Evolutionary conservation across 2,797 vertebrate species (phyloP).

Genomic region (Nannoperca australis): DNA sequence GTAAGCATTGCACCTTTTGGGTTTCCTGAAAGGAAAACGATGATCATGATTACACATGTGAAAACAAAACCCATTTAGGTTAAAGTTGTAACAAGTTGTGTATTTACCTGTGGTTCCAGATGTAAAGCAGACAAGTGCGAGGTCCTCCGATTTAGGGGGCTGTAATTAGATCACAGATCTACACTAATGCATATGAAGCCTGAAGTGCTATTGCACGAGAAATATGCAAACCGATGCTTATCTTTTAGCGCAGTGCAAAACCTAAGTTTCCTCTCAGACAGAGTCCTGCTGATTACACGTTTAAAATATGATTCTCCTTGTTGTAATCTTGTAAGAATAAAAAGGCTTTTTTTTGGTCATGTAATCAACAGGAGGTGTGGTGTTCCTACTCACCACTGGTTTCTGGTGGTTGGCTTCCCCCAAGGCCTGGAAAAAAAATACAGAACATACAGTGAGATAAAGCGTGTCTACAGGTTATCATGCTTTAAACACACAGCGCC

Average conservation of each 20-base stretch:
- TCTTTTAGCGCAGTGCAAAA: background rate
- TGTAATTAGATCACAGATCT: slow-evolving; percentile 73
- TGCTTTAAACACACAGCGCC: background rate
- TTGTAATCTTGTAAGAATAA: background rate
- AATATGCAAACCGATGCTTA: background rate
- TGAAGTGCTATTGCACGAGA: background rate
- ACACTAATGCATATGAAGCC: slow-evolving; percentile 13
- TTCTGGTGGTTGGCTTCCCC: slow-evolving; percentile 78
- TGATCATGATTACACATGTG: slow-evolving; percentile 2
- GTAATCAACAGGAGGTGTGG: background rate
- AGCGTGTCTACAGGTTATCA: background rate
- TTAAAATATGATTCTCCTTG: slow-evolving; percentile 4
- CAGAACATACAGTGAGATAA: background rate
- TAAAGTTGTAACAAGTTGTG: background rate
- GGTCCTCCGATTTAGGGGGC: slow-evolving; percentile 92
- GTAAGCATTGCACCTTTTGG: slow-evolving; percentile 96
- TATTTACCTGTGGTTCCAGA: slow-evolving; percentile 96
- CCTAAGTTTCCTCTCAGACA: background rate
- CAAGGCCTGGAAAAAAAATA: slow-evolving; percentile 69
- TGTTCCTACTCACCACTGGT: slow-evolving; percentile 78
- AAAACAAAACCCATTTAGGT: background rate
- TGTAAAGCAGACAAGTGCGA: slow-evolving; percentile 96
- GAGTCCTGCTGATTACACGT: background rate
- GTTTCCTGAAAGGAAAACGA: slow-evolving; percentile 85
- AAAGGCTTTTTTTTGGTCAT: background rate